Evolutionary conservation across 2,797 vertebrate species (phyloP), one percentile per base, ranked within the genome.

Genomic region (Platalea minor): DNA sequence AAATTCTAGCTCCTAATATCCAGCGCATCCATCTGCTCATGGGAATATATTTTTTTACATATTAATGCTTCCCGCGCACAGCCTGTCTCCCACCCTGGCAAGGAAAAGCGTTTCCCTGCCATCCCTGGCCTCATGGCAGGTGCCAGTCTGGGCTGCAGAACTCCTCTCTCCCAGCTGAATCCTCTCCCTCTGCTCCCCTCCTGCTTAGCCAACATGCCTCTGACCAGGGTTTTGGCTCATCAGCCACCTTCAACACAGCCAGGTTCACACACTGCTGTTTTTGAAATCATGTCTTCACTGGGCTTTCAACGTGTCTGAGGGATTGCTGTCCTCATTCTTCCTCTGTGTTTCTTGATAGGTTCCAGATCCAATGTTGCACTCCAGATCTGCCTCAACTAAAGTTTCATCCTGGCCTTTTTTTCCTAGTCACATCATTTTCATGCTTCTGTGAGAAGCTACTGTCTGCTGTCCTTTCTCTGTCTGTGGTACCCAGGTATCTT

Each of bases 191-290:
- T 69, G 65, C 76, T 95, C 24, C 24, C 15, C 13, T 82, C 19
- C 51, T 79, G 41, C 54, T 88, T 63, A 69, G 59, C n/a, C 69
- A 86, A 35, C 21, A 9, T 0, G 28, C 25, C 69, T 91, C 61
- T 81, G 69, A 72, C 50, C 0, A 7, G 69, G 21, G 13, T 61
- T 93, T 95, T 93, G 90, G 88, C 70, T 91, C 80, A 51, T 86
- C 61, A 89, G 41, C 61, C 43, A 9, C 56, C 67, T 85, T 89
- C 68, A 89, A 77, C 68, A 64, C 31, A 85, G 18, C 7, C 37
- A 41, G 88, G 91, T 97, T 95, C 86, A 88, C 89, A 93, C 87
- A 78, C 81, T 96, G 85, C 75, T 93, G 45, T 8, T 77, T 86
- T 80, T 89, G 72, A 94, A 95, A 75, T 88, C 0, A 0, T 88